phyloP scores from a whole-genome alignment of 2,888 invertebrate genomes.

The Cryptops parisi region DNA sequence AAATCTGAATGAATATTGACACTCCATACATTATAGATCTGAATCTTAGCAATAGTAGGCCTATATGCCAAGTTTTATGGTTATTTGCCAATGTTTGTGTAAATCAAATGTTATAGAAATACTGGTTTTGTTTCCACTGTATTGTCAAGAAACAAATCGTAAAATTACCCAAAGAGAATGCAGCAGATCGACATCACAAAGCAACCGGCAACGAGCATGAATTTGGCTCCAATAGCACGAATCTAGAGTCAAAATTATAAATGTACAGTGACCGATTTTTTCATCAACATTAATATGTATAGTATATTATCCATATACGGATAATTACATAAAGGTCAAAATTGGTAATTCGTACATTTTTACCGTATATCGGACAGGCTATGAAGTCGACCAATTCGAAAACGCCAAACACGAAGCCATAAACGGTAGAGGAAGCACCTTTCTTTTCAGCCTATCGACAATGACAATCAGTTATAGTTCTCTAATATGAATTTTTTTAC shows the following conservation, averaged over 20 bases:
- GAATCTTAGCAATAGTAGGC: not conserved
- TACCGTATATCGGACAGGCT: slow-evolving; percentile 56
- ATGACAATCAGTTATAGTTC: too few relatives aligned
- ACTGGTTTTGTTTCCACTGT: too few relatives aligned
- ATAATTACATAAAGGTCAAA: too few relatives aligned
- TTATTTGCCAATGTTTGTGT: too few relatives aligned
- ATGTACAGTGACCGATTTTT: not conserved
- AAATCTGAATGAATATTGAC: not conserved
- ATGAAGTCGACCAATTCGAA: slow-evolving; percentile 71
- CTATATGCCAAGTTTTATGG: too few relatives aligned
- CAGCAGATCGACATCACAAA: slow-evolving; percentile 68
- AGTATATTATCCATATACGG: too few relatives aligned
- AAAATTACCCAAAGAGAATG: slow-evolving; percentile 57
- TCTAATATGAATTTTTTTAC: too few relatives aligned
- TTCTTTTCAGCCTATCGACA: slow-evolving; percentile 75
- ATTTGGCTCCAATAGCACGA: slow-evolving; percentile 59
- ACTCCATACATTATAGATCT: too few relatives aligned
- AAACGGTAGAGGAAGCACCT: slow-evolving; percentile 63
- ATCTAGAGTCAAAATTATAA: slow-evolving; percentile 34
- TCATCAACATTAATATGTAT: not conserved
- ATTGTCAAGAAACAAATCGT: not conserved
- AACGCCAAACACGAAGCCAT: slow-evolving; percentile 73
- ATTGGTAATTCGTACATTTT: slow-evolving; percentile 1
- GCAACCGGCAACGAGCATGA: slow-evolving; percentile 69
- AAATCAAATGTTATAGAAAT: too few relatives aligned